These are phyloP conservation scores for Paratilapia polleni DNA, from an alignment of 2,113 vertebrate species.

Conservation along the genomic window DNA sequence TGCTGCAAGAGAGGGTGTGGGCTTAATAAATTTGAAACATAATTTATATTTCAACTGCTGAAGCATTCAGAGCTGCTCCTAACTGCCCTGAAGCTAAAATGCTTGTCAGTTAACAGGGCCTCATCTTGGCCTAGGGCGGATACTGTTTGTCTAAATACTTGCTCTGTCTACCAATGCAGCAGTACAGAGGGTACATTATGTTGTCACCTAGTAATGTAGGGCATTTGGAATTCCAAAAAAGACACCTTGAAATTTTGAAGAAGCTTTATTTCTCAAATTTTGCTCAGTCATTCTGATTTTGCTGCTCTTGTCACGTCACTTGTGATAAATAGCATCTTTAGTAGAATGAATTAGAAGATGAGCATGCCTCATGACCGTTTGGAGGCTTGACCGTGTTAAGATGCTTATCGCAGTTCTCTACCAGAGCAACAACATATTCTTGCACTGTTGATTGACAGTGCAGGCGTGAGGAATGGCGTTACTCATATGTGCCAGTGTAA, in stretches of 20 bases:
- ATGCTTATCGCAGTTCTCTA: slow-evolving; percentile 13
- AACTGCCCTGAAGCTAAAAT: slow-evolving; percentile 20
- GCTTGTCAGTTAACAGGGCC: slow-evolving; percentile 4
- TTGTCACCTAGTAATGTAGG: background rate
- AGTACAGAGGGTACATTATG: slow-evolving; percentile 34
- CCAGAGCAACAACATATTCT: slow-evolving; percentile 2
- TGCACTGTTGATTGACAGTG: slow-evolving; percentile 33
- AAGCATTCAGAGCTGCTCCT: slow-evolving; percentile 31
- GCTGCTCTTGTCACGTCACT: background rate
- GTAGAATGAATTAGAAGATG: background rate
- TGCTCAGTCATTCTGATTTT: background rate
- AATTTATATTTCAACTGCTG: background rate
- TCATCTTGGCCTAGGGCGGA: slow-evolving; percentile 11
- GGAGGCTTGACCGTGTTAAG: slow-evolving; percentile 5
- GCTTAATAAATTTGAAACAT: background rate
- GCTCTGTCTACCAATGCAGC: background rate
- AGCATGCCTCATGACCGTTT: slow-evolving; percentile 12
- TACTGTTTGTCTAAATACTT: slow-evolving; percentile 30
- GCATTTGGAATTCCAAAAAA: slow-evolving; percentile 11
- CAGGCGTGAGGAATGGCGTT: slow-evolving; percentile 24
- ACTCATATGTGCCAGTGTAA: slow-evolving; percentile 44
- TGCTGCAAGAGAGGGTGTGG: background rate
- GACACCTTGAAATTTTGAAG: background rate
- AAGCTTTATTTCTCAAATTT: background rate
- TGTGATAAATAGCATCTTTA: slow-evolving; percentile 22